Conservation (phyloP, 2,888 invertebrate species). For the Epiperipatus broadwayi region DNA sequence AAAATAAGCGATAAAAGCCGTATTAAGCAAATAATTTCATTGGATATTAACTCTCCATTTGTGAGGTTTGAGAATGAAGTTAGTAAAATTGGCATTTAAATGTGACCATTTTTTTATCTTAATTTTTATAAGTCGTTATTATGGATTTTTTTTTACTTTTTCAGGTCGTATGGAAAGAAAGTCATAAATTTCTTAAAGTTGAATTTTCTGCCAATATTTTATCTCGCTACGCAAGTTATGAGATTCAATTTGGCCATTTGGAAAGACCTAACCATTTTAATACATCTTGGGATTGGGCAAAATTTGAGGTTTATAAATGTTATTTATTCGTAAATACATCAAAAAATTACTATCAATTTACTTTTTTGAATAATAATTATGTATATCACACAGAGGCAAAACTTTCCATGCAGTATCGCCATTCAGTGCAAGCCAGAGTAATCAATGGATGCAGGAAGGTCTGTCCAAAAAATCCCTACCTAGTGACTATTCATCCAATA, state of each 20-base stretch:
- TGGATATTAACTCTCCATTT: constrained; percentile 30
- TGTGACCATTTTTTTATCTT: constrained; percentile 5
- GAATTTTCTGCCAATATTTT: constrained; percentile 30
- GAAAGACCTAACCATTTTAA: constrained; percentile 33
- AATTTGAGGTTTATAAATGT: constrained; percentile 33
- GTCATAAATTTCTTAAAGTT: constrained; percentile 32
- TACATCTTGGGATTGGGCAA: constrained; percentile 35
- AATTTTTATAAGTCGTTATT: constrained; percentile 18
- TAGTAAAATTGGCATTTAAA: too few relatives aligned
- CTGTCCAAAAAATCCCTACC: too few relatives aligned
- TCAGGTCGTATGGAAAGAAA: constrained; percentile 33
- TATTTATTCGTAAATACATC: too few relatives aligned
- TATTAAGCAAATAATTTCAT: constrained; percentile 26
- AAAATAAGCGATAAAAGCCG: constrained; percentile 26
- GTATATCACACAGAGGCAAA: too few relatives aligned
- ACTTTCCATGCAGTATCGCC: too few relatives aligned
- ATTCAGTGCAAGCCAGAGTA: too few relatives aligned
- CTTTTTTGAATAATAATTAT: too few relatives aligned
- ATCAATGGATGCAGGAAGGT: too few relatives aligned
- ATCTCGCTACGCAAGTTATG: constrained; percentile 28
- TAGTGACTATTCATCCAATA: too few relatives aligned
- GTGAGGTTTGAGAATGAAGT: constrained; percentile 29
- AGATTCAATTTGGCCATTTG: constrained; percentile 33
- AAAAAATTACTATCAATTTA: too few relatives aligned
- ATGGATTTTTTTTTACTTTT: constrained; percentile 1